Conservation (phyloP, 2,888 invertebrate genomes). For the Melieria crassipennis region DNA sequence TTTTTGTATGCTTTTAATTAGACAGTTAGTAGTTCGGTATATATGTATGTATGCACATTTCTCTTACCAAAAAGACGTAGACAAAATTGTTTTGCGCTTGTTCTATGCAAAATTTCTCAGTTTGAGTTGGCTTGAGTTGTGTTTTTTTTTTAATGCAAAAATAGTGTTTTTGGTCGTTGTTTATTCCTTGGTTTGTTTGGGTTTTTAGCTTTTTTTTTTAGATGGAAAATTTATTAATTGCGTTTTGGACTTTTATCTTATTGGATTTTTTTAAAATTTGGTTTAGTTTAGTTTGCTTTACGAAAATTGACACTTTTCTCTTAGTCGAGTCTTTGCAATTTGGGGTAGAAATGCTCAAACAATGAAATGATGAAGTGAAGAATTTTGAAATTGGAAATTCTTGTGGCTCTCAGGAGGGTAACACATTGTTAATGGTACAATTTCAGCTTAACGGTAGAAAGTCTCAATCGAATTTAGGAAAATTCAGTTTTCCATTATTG, state of each 20-base stretch:
- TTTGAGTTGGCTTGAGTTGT: no score
- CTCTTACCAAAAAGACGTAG: no score
- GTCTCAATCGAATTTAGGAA: no score
- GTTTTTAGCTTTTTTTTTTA: conserved; percentile 21
- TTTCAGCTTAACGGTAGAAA: no score
- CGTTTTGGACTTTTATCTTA: neutral
- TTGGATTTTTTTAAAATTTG: neutral
- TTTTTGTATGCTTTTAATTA: neutral
- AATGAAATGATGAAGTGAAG: no score
- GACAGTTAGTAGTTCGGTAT: neutral
- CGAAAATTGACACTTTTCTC: neutral
- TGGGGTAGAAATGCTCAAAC: no score
- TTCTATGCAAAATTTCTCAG: neutral
- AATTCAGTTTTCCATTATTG: no score
- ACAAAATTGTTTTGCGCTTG: no score
- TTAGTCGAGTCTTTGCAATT: neutral
- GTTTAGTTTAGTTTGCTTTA: neutral
- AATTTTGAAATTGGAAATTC: no score
- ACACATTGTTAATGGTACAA: no score
- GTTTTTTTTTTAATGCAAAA: conserved; percentile 21
- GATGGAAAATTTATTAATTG: neutral
- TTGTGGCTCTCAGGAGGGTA: no score
- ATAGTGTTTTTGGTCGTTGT: conserved; percentile 26
- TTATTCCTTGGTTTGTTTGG: neutral
- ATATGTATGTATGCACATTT: neutral